A percentile compares a stretch with the other conserved stretches of the same genome.
These are phyloP conservation scores for Orientallactaga bullata DNA, from an alignment of 2,113 vertebrate genomes.

Conservation along the genomic window DNA sequence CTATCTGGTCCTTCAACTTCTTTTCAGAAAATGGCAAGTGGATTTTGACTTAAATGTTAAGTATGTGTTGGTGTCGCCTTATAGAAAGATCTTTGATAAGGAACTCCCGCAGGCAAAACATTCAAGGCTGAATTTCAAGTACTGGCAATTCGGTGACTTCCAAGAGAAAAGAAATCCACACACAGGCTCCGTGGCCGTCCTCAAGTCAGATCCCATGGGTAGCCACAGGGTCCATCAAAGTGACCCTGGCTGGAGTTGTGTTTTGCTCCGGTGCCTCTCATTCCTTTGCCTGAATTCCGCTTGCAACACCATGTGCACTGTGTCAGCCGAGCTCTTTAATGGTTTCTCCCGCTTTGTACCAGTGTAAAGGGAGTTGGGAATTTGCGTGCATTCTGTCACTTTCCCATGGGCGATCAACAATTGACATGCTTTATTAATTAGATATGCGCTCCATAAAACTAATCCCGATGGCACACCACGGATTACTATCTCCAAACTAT, in stretches of 20 bases:
- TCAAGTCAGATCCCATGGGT: background rate
- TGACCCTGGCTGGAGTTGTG: rapidly evolving
- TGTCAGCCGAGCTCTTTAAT: background rate
- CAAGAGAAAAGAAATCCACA: background rate
- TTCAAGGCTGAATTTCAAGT: background rate
- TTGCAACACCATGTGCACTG: too few relatives aligned
- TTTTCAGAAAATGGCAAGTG: background rate
- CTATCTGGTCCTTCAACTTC: background rate
- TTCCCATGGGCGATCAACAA: background rate
- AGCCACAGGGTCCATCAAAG: background rate
- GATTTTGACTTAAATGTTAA: background rate
- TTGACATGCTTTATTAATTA: background rate
- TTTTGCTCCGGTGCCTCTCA: background rate
- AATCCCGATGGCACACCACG: background rate
- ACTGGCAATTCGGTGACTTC: background rate
- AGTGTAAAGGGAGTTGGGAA: background rate
- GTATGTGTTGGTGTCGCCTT: background rate
- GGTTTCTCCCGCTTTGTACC: background rate
- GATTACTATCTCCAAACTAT: background rate
- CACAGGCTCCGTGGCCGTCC: background rate
- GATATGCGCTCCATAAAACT: background rate
- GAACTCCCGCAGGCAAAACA: too few relatives aligned
- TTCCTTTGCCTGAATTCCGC: background rate
- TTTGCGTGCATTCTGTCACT: background rate
- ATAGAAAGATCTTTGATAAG: background rate